Conservation (phyloP, 1,140 invertebrate species). For the Apis mellifera region Amel_HAv3.1 CM009936.2:9016501-9017000, state of each 20-base stretch:
- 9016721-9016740: slow-evolving; percentile 39
- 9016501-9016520: slow-evolving; percentile 64
- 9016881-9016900: slow-evolving; percentile 4
- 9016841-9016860: slow-evolving; percentile 41
- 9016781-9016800: slow-evolving; percentile 55
- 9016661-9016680: slow-evolving; percentile 37
- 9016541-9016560: slow-evolving; percentile 43
- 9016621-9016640: slow-evolving; percentile 34
- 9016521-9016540: slow-evolving; percentile 61
- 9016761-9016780: slow-evolving; percentile 58
- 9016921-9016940: slow-evolving; percentile 7
- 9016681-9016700: slow-evolving; percentile 2
- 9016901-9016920: not conserved
- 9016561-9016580: slow-evolving; percentile 31
- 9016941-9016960: slow-evolving; percentile 13
- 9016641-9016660: slow-evolving; percentile 42
- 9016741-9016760: slow-evolving; percentile 22
- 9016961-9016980: slow-evolving; percentile 10
- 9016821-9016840: slow-evolving; percentile 57
- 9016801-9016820: slow-evolving; percentile 62
- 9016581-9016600: slow-evolving; percentile 4
- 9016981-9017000: not conserved
- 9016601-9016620: slow-evolving; percentile 22
- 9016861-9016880: slow-evolving; percentile 23
- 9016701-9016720: slow-evolving; percentile 22